Conservation (phyloP, 2,113 vertebrate genomes). For the Anoura caudifer region DNA sequence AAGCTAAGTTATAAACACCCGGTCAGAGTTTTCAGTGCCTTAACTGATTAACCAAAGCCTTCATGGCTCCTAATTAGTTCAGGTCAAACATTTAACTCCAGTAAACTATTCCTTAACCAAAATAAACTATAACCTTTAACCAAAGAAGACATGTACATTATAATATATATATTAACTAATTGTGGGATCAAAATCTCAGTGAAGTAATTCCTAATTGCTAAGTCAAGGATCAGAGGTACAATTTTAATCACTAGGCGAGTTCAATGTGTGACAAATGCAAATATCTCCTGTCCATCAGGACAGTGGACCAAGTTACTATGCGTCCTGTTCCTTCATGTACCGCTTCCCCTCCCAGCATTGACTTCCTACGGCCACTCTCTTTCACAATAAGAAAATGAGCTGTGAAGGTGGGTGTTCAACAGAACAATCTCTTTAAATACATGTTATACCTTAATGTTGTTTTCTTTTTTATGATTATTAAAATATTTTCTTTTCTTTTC, state of each 20-base stretch:
- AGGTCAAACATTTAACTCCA: conserved; percentile 52
- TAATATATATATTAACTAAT: conserved; percentile 27
- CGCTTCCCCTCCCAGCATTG: background rate
- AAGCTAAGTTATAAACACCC: conserved; percentile 28
- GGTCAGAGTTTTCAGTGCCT: background rate
- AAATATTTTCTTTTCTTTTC: too few species aligned
- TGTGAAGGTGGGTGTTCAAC: background rate
- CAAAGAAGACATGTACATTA: background rate
- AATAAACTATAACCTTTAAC: too few species aligned
- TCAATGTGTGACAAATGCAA: conserved; percentile 18
- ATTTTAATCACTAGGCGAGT: conserved; percentile 46
- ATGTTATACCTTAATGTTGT: background rate
- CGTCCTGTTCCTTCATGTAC: background rate
- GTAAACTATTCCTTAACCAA: background rate
- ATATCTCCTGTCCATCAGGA: conserved; percentile 23
- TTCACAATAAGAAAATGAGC: background rate
- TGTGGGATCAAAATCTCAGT: conserved; percentile 45
- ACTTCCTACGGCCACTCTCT: background rate
- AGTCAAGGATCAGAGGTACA: conserved; percentile 63
- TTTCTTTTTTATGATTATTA: too few species aligned
- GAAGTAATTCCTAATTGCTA: conserved; percentile 60
- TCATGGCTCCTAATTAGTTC: conserved; percentile 30
- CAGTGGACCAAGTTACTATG: background rate
- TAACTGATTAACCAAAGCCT: conserved; percentile 36
- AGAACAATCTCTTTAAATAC: conserved; percentile 32